Evolutionary conservation across 2,888 invertebrate species (phyloP).

Genomic region (Agriopis leucophaearia): DNA sequence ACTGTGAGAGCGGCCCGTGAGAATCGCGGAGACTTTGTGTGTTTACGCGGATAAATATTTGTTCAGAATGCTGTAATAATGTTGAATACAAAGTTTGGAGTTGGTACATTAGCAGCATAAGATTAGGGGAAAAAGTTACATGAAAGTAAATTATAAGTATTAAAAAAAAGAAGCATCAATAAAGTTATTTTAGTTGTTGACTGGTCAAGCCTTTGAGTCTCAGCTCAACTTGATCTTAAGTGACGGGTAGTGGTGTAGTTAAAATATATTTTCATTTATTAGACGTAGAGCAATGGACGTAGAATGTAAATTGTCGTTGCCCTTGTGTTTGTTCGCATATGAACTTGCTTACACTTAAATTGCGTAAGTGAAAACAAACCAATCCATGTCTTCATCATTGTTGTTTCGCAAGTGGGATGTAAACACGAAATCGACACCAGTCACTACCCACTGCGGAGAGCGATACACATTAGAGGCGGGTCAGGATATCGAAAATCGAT

Average conservation of each 20-base stretch:
- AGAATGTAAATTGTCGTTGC: neutral
- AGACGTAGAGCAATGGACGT: neutral
- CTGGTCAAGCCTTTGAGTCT: too few relatives aligned
- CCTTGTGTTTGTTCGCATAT: constrained; percentile 18
- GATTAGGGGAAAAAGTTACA: constrained; percentile 16
- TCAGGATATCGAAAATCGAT: constrained; percentile 49
- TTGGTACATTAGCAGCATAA: constrained; percentile 27
- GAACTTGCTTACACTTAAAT: constrained; percentile 35
- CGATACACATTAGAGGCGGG: constrained; percentile 63
- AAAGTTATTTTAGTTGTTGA: neutral
- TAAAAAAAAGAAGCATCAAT: too few relatives aligned
- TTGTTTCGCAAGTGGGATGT: constrained; percentile 61
- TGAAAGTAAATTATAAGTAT: neutral
- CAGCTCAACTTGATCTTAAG: too few relatives aligned
- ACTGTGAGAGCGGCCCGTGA: constrained; percentile 77
- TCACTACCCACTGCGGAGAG: constrained; percentile 58
- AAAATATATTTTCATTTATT: neutral
- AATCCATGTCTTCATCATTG: constrained; percentile 51
- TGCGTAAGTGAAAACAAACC: constrained; percentile 46
- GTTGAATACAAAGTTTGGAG: constrained; percentile 18
- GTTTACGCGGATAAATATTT: constrained; percentile 51
- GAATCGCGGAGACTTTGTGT: constrained; percentile 62
- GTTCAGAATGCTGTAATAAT: constrained; percentile 39
- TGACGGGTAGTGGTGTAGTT: neutral
- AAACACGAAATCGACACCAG: constrained; percentile 52